phyloP scores from a whole-genome alignment of 2,888 invertebrate species.

The Catocala fraxini region DNA sequence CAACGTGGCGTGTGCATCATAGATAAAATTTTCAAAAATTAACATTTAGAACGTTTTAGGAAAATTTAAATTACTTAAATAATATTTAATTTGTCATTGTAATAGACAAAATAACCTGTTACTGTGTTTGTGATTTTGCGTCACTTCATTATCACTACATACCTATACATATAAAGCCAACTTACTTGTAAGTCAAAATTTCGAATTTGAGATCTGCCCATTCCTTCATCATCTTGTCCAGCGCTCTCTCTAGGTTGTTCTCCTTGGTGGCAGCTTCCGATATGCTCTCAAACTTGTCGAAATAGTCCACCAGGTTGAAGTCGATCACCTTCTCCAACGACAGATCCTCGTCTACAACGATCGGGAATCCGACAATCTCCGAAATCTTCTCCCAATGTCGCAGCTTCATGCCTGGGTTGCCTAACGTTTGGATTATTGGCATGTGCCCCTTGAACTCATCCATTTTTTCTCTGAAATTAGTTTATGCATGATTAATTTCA shows the following conservation, averaged over 20 bases:
- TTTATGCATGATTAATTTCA: not conserved
- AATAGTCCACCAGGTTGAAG: conserved; percentile 95
- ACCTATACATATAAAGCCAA: conserved; percentile 11
- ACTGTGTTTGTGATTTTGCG: too few relatives aligned
- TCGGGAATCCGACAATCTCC: conserved; percentile 97
- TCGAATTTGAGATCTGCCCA: conserved; percentile 95
- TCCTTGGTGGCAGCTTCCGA: conserved; percentile 99
- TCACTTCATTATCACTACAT: too few relatives aligned
- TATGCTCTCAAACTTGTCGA: conserved; percentile 95
- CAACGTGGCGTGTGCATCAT: too few relatives aligned
- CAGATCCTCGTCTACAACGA: conserved; percentile 93
- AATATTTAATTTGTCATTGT: too few relatives aligned
- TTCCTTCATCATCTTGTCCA: conserved; percentile 96
- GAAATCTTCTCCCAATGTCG: conserved; percentile 98
- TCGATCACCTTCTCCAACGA: conserved; percentile 95
- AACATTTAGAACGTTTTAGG: too few relatives aligned
- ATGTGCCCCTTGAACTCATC: conserved; percentile 96
- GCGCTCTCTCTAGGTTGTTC: conserved; percentile 95
- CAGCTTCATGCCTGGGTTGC: conserved; percentile 97
- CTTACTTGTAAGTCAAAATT: conserved; percentile 91
- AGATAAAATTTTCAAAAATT: too few relatives aligned
- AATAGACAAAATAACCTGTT: too few relatives aligned
- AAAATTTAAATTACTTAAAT: too few relatives aligned
- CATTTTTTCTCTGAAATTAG: conserved; percentile 88
- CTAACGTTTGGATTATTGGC: conserved; percentile 97